Evolutionary conservation across 2,888 invertebrate genomes (phyloP), one percentile per base, ranked within the genome.

Genomic region (Uropetala carovei): DNA sequence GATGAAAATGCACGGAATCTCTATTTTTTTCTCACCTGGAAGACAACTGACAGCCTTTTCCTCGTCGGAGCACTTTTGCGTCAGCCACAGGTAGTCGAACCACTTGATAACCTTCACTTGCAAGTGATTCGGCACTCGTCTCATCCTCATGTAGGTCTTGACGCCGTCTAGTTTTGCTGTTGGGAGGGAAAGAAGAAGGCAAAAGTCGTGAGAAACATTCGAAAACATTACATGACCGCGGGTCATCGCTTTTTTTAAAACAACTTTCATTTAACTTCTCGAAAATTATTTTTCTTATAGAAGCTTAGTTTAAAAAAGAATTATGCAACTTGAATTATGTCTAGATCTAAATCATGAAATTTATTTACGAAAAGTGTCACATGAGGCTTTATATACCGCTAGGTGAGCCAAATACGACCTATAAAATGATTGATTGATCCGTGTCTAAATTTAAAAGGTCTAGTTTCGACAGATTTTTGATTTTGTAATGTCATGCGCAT

Each of bases 81-180:
- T 99, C 94, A 99, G 97, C 99, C 99, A 99, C 94, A 99, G 96
- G 95, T 99, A 99, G 96, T 99, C 99, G 96, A 99, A 99, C 99
- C 99, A 99, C 95, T 99, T 99, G 96, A 99, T 99, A 94, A 98
- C 99, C 95, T 99, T 99, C 94, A 99, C 98, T 95, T 99, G 99
- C 93, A 99, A 96, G 95, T 98, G 98, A 94, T 97, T 97, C 81
- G 99, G 99, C 93, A 99, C 99, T 94, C 99, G 96, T 92, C 99
- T 96, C 98, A 99, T 98, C 93, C 98, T 96, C 99, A 99, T 99
- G 95, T 99, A 99, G 7, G 99, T 99, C 96, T 99, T 99, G 93
- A 99, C 99, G 85, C 98, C 99, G 95, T 99, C 99, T 95, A 99
- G 96, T 96, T 99, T 99, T 84, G 99, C 99, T 99, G 97, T 92